A percentile compares a stretch with the other conserved stretches of the same genome.
Evolutionary conservation across 2,888 invertebrate species (phyloP).

Genomic region (Blastobasis adustella): DNA sequence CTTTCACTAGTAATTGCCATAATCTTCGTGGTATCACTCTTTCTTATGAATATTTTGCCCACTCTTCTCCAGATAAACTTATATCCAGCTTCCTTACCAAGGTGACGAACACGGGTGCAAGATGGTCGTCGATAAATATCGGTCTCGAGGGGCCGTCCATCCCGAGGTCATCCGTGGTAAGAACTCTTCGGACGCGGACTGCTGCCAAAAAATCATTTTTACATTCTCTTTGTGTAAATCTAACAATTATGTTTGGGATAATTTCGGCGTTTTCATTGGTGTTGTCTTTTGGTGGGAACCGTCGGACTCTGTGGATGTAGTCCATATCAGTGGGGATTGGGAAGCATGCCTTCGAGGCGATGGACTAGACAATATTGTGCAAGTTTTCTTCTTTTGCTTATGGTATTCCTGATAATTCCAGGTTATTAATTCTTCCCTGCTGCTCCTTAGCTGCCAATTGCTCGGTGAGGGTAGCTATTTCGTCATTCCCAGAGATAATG

Average conservation of each 20-base stretch:
- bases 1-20: not conserved
- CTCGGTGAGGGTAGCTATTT: not conserved
- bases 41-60: not conserved
- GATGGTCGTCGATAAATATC: not conserved
- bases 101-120: not conserved
- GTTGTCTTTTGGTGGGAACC: not conserved
- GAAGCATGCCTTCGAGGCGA: not conserved
- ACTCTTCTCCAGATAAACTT: not conserved
- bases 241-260: not conserved
- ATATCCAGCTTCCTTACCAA: not conserved
- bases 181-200: not conserved
- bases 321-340: not conserved
- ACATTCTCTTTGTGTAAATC: not conserved
- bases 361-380: not conserved
- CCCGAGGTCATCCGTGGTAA: not conserved
- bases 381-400: not conserved
- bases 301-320: not conserved
- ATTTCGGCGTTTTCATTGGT: not conserved
- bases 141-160: not conserved
- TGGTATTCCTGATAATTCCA: not conserved
- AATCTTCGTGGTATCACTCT: not conserved
- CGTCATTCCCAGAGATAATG: no score
- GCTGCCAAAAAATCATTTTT: not conserved
- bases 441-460: not conserved
- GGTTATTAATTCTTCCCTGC: not conserved